Base-by-base conservation (phyloP, 2,888 invertebrate species). In the Nemapogon koenigi region DNA sequence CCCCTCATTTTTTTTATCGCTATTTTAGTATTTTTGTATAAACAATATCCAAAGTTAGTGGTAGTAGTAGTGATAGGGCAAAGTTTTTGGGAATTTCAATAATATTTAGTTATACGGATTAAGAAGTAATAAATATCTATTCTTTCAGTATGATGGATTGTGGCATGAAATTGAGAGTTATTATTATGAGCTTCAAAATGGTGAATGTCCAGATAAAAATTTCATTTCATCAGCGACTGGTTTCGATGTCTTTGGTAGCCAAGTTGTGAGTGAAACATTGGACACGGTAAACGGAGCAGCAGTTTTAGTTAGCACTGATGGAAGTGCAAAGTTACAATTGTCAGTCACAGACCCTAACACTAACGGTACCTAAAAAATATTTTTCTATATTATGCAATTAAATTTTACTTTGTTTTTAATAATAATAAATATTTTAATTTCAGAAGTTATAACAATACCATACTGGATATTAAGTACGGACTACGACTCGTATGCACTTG, bases 81-180 rank as follows among this genome's bases (percentile, higher is more conserved):
- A n/a, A n/a, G n/a, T n/a, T n/a, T n/a, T n/a, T n/a, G n/a, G n/a
- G n/a, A n/a, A n/a, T n/a, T n/a, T n/a, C n/a, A n/a, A n/a, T n/a
- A n/a, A n/a, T n/a, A n/a, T n/a, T n/a, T n/a, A n/a, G n/a, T n/a
- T n/a, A n/a, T n/a, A n/a, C n/a, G n/a, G n/a, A n/a, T n/a, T n/a
- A n/a, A n/a, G n/a, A n/a, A n/a, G n/a, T n/a, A n/a, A n/a, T n/a
- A n/a, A n/a, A n/a, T n/a, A n/a, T n/a, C n/a, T 8, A 8, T 10
- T 13, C n/a, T 45, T 45, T 16, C 44, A 76, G 75, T 75, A 73
- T 43, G 40, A 48, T 27, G 75, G 75, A 10, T 32, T 53, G 2
- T 76, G 76, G 76, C 61, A 68, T 35, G 51, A 66, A 46, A 57
- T 68, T 22, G 46, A 57, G 7, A 65, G 59, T 37, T 76, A 76